Percentiles rank a stretch among this genome's conserved stretches.
These are phyloP conservation scores for Drosophila fungiperda DNA, from an alignment of 2,888 invertebrate genomes.

Conservation along the genomic window DNA sequence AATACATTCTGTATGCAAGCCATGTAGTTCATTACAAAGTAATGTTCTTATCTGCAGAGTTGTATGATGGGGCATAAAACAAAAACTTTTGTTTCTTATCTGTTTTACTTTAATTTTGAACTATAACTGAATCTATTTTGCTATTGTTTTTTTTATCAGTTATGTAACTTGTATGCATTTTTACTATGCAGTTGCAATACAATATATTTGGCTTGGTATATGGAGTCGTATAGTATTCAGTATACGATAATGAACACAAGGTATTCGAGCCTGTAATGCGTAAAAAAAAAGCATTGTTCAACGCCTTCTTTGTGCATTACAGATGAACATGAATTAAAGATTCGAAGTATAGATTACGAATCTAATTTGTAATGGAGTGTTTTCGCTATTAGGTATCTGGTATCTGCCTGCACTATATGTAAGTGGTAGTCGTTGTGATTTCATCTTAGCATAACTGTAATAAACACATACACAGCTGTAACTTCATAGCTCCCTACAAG, in stretches of 20 bases:
- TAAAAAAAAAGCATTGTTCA: too few species aligned
- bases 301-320: neutral
- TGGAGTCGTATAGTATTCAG: neutral
- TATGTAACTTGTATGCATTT: neutral
- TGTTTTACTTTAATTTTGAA: neutral
- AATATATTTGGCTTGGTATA: neutral
- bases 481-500: conserved; percentile 50
- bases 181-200: neutral
- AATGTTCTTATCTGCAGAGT: neutral
- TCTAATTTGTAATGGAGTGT: neutral
- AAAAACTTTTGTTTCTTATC: neutral
- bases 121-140: neutral
- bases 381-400: neutral
- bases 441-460: conserved; percentile 43
- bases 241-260: neutral
- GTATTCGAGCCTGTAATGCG: neutral
- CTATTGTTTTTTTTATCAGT: neutral
- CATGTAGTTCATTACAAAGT: neutral
- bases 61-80: neutral
- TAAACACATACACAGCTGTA: conserved; percentile 4
- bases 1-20: neutral
- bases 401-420: neutral
- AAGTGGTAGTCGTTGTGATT: conserved; percentile 28
- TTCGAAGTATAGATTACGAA: neutral
- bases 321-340: neutral